Percentiles rank a stretch among this genome's conserved stretches.
phyloP scores from a whole-genome alignment of 2,797 vertebrate species.

The Cryptoprocta ferox region DNA sequence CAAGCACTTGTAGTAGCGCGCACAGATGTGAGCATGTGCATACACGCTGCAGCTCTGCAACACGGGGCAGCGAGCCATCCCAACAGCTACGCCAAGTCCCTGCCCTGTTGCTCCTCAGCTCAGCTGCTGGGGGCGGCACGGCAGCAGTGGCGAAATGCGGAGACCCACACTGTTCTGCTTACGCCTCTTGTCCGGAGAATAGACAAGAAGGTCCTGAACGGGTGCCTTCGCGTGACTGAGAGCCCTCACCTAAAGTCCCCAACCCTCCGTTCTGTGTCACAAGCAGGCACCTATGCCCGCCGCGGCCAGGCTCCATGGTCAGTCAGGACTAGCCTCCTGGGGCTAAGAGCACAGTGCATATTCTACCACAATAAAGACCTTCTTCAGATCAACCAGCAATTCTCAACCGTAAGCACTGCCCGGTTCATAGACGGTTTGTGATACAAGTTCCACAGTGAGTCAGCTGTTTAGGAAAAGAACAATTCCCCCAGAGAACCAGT shows the following conservation, averaged over 20 bases:
- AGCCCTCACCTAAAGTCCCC: background rate
- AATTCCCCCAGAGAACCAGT: background rate
- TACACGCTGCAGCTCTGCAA: accelerated
- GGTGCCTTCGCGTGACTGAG: background rate
- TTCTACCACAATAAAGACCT: background rate
- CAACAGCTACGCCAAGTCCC: background rate
- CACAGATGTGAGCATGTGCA: accelerated
- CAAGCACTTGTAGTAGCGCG: accelerated
- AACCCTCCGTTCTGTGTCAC: background rate
- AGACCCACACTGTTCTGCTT: background rate
- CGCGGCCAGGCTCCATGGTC: background rate
- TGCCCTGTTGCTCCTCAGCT: background rate
- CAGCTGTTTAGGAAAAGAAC: background rate
- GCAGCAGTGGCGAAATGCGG: no score
- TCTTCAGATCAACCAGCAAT: background rate
- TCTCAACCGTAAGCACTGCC: background rate
- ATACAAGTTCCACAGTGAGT: background rate
- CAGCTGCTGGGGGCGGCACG: background rate
- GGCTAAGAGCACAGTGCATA: background rate
- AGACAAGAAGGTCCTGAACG: background rate
- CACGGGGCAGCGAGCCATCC: background rate
- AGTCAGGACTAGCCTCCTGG: background rate
- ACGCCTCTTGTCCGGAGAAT: background rate
- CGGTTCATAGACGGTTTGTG: background rate
- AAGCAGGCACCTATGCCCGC: background rate